Evolutionary conservation across 1,140 invertebrate species (phyloP).

Genomic region (Drosophila cardini): DNA sequence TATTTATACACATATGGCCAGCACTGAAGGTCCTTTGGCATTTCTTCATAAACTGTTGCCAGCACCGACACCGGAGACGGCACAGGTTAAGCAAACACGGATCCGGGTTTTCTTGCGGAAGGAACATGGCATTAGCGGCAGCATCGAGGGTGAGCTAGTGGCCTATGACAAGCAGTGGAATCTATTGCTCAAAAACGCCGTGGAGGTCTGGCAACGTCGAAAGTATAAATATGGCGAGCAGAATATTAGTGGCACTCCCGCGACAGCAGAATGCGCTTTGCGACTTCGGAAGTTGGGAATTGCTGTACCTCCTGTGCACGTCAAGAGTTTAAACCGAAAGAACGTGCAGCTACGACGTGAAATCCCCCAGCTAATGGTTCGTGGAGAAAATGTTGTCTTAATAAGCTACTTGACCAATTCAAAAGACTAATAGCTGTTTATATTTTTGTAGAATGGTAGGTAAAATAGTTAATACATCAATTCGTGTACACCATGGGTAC

Average conservation of each 20-base stretch:
- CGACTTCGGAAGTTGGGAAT: conserved; percentile 66
- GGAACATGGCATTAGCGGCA: conserved; percentile 89
- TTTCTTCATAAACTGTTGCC: conserved; percentile 88
- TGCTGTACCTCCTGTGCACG: conserved; percentile 85
- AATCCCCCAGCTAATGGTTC: conserved; percentile 91
- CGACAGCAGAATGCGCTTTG: conserved; percentile 45
- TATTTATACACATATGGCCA: conserved; percentile 88
- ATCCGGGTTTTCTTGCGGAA: conserved; percentile 90
- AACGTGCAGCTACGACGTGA: conserved; percentile 89
- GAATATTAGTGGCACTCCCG: conserved; percentile 49
- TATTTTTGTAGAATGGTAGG: conserved; percentile 1
- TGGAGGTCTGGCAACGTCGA: conserved; percentile 91
- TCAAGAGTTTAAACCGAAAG: conserved; percentile 87
- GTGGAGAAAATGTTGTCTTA: conserved; percentile 92
- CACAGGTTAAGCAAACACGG: conserved; percentile 75
- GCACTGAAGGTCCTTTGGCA: conserved; percentile 87
- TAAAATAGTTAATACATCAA: conserved; percentile 40
- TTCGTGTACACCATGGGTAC: conserved; percentile 87
- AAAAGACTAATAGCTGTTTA: conserved; percentile 25
- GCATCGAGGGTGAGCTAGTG: conserved; percentile 91
- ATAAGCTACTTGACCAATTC: conserved; percentile 53
- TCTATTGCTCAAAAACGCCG: conserved; percentile 93
- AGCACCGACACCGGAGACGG: conserved; percentile 71
- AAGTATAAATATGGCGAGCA: conserved; percentile 83
- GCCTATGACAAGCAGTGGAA: conserved; percentile 99